Base-by-base conservation (phyloP, 2,797 vertebrate genomes). In the Danio tinwini region DNA sequence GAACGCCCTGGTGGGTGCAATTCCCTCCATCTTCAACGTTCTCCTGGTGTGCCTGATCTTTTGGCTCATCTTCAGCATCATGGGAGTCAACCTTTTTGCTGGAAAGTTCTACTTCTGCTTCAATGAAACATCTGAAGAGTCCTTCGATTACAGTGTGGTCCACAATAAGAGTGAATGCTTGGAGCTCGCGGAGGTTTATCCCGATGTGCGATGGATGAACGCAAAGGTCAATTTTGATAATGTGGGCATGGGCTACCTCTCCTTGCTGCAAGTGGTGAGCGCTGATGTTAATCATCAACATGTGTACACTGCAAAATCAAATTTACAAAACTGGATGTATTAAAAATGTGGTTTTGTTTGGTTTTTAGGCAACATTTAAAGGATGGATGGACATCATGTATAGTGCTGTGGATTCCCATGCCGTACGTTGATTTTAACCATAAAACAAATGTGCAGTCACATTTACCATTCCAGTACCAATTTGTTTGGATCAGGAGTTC, bases 31-130 rank as follows among this genome's bases (percentile, higher is more conserved):
- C 88, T 98, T 99, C 90, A 98, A 97, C 0, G 97, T 99, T 56
- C 88, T 99, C 78, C 89, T 98, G 1, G 97, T 98, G 67, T 98
- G 97, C 90, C 91, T 98, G 71, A 98, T 97, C 88, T 97, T 98
- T 92, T 99, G 97, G 97, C 90, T 99, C 69, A 97, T 99, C 89
- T 99, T 98, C 92, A 96, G 96, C 88, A 98, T 99, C 85, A 97
- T 98, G 96, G 97, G 97, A 0, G 97, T 98, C 68, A 97, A 98
- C 85, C 86, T 99, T 75, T 99, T 99, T 6, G 96, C 97, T 0
- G 97, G 97, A 56, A 99, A 98, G 90, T 98, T 94, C 90, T 96
- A 94, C 87, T 89, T 91, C 21, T 99, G 97, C 61, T 71, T 94
- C 62, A 98, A 99, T 69, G 90, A 90, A 73, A 98, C 97, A 6